Percentiles rank a stretch among this genome's conserved stretches.
These are phyloP conservation scores for Pseudomyrmex pallidus DNA, from an alignment of 1,140 invertebrate genomes.

Conservation along the genomic window DNA sequence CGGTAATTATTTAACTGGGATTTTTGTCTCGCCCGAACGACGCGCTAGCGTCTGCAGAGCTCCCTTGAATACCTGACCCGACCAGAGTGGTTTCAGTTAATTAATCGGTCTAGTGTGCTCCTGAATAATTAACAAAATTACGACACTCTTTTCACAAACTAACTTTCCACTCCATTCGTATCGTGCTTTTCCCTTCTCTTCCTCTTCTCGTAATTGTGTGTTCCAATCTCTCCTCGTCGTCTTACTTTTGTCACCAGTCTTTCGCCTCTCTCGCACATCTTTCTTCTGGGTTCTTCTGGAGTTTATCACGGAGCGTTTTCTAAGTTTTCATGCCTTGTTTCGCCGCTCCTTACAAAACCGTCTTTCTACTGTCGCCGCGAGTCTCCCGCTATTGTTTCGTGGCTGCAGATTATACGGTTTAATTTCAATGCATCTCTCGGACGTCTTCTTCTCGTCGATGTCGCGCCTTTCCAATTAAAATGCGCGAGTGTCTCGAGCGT, in stretches of 20 bases:
- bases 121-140: constrained; percentile 82
- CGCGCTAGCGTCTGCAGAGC: constrained; percentile 35
- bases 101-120: constrained; percentile 73
- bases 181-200: no score
- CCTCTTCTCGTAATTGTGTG: constrained; percentile 21
- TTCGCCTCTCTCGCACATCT: constrained; percentile 27
- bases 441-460: constrained; percentile 7
- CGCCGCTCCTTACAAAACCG: constrained; percentile 69
- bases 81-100: constrained; percentile 74
- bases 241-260: constrained; percentile 34
- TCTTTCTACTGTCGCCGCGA: constrained; percentile 61
- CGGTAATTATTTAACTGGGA: constrained; percentile 76
- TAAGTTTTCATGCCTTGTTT: constrained; percentile 65
- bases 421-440: constrained; percentile 65
- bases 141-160: constrained; percentile 55
- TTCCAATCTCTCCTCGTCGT: constrained; percentile 10
- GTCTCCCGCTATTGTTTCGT: constrained; percentile 69
- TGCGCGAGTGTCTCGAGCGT: constrained; percentile 47
- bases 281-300: neutral
- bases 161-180: constrained; percentile 19
- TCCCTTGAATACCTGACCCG: constrained; percentile 39
- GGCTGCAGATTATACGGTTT: constrained; percentile 74
- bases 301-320: constrained; percentile 56
- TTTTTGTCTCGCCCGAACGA: constrained; percentile 65
- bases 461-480: constrained; percentile 66